Conservation (phyloP, 2,113 vertebrate species). For the Lamprotornis superbus region DNA sequence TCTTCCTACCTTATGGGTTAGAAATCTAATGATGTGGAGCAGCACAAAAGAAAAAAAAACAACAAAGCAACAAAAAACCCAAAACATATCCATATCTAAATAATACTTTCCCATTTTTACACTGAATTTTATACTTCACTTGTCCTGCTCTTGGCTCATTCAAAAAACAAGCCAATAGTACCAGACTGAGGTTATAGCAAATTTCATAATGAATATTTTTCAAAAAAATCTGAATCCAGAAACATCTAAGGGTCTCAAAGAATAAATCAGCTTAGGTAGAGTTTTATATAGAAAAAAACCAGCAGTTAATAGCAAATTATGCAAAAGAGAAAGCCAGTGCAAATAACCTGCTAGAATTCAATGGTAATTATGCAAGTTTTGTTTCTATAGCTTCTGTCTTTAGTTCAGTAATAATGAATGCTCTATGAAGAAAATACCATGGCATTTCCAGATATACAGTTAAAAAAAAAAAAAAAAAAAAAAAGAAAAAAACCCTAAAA, state of each 20-base stretch:
- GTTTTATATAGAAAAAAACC: accelerated
- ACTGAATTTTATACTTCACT: not conserved
- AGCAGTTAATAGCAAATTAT: not conserved
- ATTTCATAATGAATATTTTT: not conserved
- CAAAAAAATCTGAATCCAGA: not conserved
- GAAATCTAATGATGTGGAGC: not conserved
- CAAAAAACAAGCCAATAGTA: not conserved
- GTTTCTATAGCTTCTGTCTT: not conserved
- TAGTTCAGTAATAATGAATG: not conserved
- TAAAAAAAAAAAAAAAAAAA: not conserved
- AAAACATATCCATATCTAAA: not conserved
- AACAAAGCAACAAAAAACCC: too few relatives aligned
- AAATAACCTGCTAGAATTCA: not conserved
- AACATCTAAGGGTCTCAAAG: not conserved
- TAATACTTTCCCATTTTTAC: not conserved
- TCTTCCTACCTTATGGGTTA: not conserved
- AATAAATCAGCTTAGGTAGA: not conserved
- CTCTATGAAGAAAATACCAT: not conserved
- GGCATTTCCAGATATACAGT: not conserved
- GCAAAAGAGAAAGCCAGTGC: not conserved
- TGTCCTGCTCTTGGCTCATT: not conserved
- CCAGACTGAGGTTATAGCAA: not conserved
- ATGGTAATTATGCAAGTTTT: not conserved
- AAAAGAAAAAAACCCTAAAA: not conserved
- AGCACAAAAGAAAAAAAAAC: not conserved